A percentile compares a stretch with the other conserved stretches of the same genome.
phyloP scores from a whole-genome alignment of 1,140 invertebrate species.

The Bombus fervidus region DNA sequence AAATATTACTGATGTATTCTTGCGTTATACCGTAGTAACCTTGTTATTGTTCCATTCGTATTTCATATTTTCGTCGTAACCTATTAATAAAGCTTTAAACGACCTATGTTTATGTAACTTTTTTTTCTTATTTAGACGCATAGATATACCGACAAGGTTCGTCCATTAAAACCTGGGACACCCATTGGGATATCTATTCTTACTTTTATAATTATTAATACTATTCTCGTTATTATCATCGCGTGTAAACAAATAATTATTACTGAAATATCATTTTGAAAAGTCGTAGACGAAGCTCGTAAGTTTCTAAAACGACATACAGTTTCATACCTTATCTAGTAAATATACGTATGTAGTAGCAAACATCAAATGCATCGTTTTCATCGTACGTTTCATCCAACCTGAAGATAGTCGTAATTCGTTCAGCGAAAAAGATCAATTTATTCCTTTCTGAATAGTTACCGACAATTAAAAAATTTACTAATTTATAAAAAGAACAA shows the following conservation, averaged over 20 bases:
- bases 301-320: background rate
- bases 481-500: background rate
- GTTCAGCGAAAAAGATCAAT: background rate
- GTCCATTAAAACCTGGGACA: too few species aligned
- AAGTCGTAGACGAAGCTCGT: background rate
- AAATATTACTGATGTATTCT: too few species aligned
- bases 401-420: background rate
- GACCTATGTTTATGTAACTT: too few species aligned
- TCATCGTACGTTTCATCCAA: background rate
- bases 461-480: background rate
- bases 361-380: too few species aligned
- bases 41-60: too few species aligned
- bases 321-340: constrained; percentile 1
- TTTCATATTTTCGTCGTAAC: too few species aligned
- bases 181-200: too few species aligned
- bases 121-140: too few species aligned
- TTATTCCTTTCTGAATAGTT: background rate
- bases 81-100: too few species aligned
- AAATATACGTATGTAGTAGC: background rate
- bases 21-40: too few species aligned
- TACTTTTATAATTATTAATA: background rate
- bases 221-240: background rate
- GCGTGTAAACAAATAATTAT: background rate
- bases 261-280: background rate
- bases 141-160: too few species aligned